Evolutionary conservation across 2,113 vertebrate genomes (phyloP), one percentile per base, ranked within the genome.

Genomic region (Hymenochirus boettgeri): DNA sequence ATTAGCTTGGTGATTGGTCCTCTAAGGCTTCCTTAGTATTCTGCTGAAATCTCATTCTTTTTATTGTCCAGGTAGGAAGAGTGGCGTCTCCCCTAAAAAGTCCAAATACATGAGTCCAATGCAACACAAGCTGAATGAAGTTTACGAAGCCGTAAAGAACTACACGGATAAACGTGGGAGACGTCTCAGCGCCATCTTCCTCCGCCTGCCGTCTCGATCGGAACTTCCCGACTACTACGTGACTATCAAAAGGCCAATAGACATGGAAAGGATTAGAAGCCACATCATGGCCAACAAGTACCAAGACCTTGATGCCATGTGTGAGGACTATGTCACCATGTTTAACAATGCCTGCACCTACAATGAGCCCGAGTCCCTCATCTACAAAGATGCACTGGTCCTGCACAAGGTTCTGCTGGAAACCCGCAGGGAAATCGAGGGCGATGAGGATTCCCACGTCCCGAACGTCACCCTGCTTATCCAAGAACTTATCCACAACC

Each of bases 291-390:
- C 95, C 45, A 98, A 98, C 67, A 99, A 99, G 62, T 99, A 97
- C 82, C 96, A 99, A 81, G 96, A 99, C 57, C 92, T 99, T 12
- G 96, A 99, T 57, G 93, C 94, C 6, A 91, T 99, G 84, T 95
- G 97, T 54, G 96, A 99, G 69, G 96, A 99, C 85, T 89, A 99
- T 15, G 96, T 97, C 61, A 91, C 97, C 78, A 99, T 99, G 96
- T 99, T 99, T 84, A 98, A 99, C 78, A 99, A 99, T 0, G 96
- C 96, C 3, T 99, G 96, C 71, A 99, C 96, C 0, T 99, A 99
- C 70, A 99, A 99, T 0, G 96, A 99, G 70, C 96, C 96, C 0
- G 94, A 97, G 71, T 99, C 96, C 39, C 83, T 99, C 71, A 99
- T 99, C 77, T 99, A 99, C 76, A 96, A 96, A 66, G 96, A 99